Percentiles rank a stretch among this genome's conserved stretches.
Conservation (phyloP, 2,113 vertebrate genomes). For the Donacobius atricapilla region DNA sequence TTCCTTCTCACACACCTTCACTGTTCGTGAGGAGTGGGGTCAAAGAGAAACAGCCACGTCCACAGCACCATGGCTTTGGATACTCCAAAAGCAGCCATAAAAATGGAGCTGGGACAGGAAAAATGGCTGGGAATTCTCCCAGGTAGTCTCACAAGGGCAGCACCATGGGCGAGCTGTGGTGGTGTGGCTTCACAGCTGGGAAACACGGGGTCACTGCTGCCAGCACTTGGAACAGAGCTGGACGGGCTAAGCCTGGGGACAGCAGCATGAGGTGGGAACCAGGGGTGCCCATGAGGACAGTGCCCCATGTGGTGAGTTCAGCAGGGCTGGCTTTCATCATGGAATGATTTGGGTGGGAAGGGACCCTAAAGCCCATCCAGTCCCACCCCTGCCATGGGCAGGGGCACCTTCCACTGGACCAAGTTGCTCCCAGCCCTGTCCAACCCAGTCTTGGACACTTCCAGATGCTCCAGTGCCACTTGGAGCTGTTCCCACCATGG, state of each 20-base stretch:
- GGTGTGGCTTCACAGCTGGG: neutral
- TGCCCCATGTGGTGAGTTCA: neutral
- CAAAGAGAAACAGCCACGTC: neutral
- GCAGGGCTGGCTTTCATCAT: neutral
- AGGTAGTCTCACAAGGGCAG: neutral
- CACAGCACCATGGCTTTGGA: accelerated
- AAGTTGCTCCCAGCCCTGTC: neutral
- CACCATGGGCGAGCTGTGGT: neutral
- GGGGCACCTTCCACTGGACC: neutral
- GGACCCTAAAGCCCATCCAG: neutral
- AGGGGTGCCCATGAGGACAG: neutral
- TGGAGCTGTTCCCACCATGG: no score
- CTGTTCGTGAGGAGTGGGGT: neutral
- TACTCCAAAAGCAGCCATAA: neutral
- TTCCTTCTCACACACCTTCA: neutral
- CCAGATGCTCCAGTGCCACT: neutral
- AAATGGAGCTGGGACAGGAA: neutral
- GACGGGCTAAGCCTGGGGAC: neutral
- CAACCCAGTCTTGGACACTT: neutral
- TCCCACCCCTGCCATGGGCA: neutral
- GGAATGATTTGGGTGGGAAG: neutral
- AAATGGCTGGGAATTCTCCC: neutral
- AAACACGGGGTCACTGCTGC: neutral
- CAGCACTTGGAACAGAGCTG: neutral
- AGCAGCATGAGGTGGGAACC: neutral